Conservation (phyloP, 1,140 invertebrate species). For the Dendrolimus punctatus region DNA sequence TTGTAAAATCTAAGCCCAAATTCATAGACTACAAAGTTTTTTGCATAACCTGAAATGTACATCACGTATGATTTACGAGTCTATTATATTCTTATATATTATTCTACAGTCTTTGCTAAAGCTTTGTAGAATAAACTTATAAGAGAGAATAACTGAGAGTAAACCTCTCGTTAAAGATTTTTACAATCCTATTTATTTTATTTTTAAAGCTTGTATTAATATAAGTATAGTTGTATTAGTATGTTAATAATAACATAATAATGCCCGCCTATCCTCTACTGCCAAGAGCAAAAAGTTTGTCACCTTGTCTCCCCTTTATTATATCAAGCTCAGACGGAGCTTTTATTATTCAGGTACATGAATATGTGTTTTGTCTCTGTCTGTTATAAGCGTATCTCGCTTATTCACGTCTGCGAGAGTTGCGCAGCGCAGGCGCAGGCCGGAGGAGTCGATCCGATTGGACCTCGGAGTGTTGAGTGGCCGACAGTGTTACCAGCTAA, state of each 20-base stretch:
- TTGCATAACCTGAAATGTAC: too few species aligned
- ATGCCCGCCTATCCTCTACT: slow-evolving; percentile 10
- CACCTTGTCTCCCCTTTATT: slow-evolving; percentile 35
- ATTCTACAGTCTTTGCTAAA: too few species aligned
- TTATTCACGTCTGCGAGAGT: slow-evolving; percentile 27
- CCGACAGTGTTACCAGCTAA: too few species aligned
- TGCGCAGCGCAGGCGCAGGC: slow-evolving; percentile 54
- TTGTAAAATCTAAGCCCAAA: too few species aligned
- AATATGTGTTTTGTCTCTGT: slow-evolving; percentile 35
- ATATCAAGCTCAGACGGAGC: slow-evolving; percentile 36
- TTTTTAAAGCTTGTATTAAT: neutral
- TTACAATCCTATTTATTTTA: too few species aligned
- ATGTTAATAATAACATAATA: slow-evolving; percentile 5
- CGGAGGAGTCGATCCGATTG: slow-evolving; percentile 20
- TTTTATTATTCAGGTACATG: slow-evolving; percentile 53
- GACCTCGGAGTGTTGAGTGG: too few species aligned
- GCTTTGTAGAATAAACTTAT: too few species aligned
- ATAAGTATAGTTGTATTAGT: slow-evolving; percentile 2
- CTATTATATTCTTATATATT: too few species aligned
- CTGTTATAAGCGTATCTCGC: slow-evolving; percentile 24
- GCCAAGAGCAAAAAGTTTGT: slow-evolving; percentile 19
- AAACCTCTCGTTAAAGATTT: too few species aligned
- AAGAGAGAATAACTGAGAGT: too few species aligned
- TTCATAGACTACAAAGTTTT: too few species aligned
- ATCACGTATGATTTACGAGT: too few species aligned